Percentiles rank a stretch among this genome's conserved stretches.
These are phyloP conservation scores for Pseudois nayaur DNA, from an alignment of 2,113 vertebrate species.

Conservation along the genomic window DNA sequence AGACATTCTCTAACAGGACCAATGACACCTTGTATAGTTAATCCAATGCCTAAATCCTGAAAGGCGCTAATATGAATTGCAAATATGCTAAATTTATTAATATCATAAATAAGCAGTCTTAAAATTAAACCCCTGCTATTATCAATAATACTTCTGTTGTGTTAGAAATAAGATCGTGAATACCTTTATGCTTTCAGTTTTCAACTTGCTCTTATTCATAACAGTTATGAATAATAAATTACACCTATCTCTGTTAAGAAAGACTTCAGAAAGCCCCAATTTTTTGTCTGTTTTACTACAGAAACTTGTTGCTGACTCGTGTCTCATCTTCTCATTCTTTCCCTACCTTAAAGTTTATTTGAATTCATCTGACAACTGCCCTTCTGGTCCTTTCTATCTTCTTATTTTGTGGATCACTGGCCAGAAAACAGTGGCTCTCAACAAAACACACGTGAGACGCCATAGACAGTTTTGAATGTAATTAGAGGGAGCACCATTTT, in stretches of 20 bases:
- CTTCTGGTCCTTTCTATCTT: background rate
- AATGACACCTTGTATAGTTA: constrained; percentile 19
- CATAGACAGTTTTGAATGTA: background rate
- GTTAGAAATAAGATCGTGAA: background rate
- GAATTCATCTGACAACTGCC: background rate
- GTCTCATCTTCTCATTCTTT: background rate
- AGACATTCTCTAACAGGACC: background rate
- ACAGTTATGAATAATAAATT: background rate
- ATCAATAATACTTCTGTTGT: background rate
- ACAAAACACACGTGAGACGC: background rate
- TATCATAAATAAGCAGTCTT: constrained; percentile 5
- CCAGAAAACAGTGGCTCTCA: background rate
- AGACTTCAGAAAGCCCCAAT: background rate
- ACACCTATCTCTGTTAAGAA: background rate
- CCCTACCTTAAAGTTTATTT: background rate
- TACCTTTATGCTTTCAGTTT: background rate
- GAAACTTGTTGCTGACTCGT: background rate
- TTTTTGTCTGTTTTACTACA: background rate
- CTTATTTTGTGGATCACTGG: background rate
- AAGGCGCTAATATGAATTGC: background rate
- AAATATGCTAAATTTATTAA: constrained; percentile 36
- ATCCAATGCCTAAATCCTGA: background rate
- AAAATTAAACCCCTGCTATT: constrained; percentile 15
- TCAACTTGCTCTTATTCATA: background rate
- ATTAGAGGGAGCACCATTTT: background rate